Percentiles rank a stretch among this genome's conserved stretches.
These are phyloP conservation scores for Oreochromis spilurus DNA, from an alignment of 2,113 vertebrate genomes.

Conservation along the genomic window DNA sequence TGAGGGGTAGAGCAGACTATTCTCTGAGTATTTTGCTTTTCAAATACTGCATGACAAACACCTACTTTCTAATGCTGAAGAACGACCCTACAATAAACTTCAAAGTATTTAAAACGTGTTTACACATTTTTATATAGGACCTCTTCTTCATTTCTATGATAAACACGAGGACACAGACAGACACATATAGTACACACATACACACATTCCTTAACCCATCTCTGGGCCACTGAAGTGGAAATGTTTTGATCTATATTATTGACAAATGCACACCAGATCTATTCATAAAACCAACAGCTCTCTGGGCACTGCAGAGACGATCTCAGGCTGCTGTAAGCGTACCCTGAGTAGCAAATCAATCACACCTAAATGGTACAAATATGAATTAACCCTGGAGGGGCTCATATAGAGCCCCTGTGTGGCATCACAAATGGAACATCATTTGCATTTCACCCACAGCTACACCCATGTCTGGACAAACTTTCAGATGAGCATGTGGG, in stretches of 20 bases:
- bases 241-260: slow-evolving; percentile 53
- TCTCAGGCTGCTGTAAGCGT: slow-evolving; percentile 17
- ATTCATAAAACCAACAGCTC: slow-evolving; percentile 56
- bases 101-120: background rate
- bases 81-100: background rate
- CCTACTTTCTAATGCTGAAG: background rate
- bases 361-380: slow-evolving; percentile 66
- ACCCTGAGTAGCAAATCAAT: slow-evolving; percentile 61
- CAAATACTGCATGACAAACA: background rate
- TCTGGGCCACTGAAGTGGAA: slow-evolving; percentile 2
- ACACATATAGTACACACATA: background rate
- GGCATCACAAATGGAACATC: slow-evolving; percentile 14
- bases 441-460: slow-evolving; percentile 1
- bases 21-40: background rate
- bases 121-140: background rate
- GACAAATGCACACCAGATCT: slow-evolving; percentile 56
- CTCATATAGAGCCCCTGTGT: slow-evolving; percentile 11
- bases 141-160: background rate
- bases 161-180: background rate
- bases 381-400: slow-evolving; percentile 46
- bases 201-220: background rate
- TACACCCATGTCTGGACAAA: background rate
- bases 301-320: slow-evolving; percentile 12
- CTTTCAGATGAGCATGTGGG: background rate
- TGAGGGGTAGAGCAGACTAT: background rate